Percentiles rank a stretch among this genome's conserved stretches.
Conservation (phyloP, 2,888 invertebrate genomes). For the Idaea dimidiata region DNA sequence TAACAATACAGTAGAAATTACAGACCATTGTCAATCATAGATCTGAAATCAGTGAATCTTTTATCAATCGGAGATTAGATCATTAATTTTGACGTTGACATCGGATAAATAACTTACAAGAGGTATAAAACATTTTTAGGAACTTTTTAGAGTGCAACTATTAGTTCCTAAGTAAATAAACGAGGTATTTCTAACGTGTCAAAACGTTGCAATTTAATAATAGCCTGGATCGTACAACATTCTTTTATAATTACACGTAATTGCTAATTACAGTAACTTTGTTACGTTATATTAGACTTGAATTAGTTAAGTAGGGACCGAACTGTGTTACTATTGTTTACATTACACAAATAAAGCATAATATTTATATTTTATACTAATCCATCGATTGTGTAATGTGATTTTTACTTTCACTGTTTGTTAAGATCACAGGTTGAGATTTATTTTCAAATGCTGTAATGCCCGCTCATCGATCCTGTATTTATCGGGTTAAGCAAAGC, state of each 20-base stretch:
- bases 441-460: not conserved
- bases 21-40: no score
- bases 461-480: no score
- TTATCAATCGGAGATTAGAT: no score
- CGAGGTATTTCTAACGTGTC: not conserved
- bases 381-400: not conserved
- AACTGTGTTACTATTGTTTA: not conserved
- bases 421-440: not conserved
- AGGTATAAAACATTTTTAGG: not conserved
- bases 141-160: not conserved
- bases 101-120: no score
- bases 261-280: not conserved
- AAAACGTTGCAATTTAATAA: not conserved
- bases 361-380: not conserved
- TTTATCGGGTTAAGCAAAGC: no score
- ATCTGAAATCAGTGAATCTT: no score
- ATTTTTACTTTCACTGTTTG: not conserved
- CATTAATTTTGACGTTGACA: no score
- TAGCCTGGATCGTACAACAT: not conserved
- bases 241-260: not conserved
- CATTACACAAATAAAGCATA: not conserved
- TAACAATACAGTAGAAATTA: no score
- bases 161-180: not conserved
- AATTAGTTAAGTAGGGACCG: not conserved
- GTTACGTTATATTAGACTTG: not conserved